phyloP scores from a whole-genome alignment of 2,113 vertebrate species.

The Sturnus vulgaris region DNA sequence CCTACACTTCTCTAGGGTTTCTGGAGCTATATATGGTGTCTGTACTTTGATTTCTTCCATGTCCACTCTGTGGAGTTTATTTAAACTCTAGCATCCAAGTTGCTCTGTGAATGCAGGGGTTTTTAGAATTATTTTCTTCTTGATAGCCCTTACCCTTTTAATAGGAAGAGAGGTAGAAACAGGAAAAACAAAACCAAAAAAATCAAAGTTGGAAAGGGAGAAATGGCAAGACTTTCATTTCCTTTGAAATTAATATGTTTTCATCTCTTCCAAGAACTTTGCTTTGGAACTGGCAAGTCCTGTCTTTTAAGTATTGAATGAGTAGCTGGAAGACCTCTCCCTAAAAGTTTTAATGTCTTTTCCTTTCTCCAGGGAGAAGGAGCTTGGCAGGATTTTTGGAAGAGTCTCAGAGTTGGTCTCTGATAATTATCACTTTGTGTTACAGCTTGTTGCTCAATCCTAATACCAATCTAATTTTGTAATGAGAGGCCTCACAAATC shows the following conservation, averaged over 20 bases:
- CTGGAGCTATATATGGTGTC: not conserved
- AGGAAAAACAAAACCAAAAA: not conserved
- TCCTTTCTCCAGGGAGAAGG: not conserved
- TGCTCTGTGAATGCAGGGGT: not conserved
- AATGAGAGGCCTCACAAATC: not conserved
- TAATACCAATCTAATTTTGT: not conserved
- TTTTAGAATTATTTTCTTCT: not conserved
- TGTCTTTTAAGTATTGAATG: not conserved
- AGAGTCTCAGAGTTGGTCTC: not conserved
- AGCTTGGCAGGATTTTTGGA: constrained; percentile 2
- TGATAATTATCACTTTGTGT: not conserved
- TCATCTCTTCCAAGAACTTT: not conserved
- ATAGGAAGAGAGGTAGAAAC: not conserved
- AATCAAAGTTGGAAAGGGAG: not conserved
- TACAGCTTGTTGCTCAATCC: constrained; percentile 5
- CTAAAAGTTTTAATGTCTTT: not conserved
- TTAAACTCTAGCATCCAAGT: not conserved
- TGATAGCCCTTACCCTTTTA: not conserved
- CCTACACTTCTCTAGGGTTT: not conserved
- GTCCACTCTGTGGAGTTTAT: not conserved
- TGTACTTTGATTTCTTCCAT: not conserved
- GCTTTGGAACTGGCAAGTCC: not conserved
- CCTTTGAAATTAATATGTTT: not conserved
- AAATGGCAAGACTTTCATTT: not conserved
- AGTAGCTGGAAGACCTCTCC: not conserved